These are phyloP conservation scores for Lissonota sp. DNA, from an alignment of 2,888 invertebrate species.

Conservation along the genomic window DNA sequence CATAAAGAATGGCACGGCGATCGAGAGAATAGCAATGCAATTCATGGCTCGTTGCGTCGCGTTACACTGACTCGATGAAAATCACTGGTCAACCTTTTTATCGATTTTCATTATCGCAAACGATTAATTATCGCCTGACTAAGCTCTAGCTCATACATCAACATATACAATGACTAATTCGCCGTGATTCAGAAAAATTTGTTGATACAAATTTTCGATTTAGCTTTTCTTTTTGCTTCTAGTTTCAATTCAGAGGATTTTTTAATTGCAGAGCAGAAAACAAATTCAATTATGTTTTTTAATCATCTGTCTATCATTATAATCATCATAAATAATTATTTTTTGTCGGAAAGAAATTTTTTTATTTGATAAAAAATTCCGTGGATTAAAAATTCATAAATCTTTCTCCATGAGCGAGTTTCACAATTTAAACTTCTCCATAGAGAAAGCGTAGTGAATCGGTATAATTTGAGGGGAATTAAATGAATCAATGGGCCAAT, in stretches of 20 bases:
- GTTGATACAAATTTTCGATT: not conserved
- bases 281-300: too few species aligned
- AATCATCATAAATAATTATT: too few species aligned
- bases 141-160: slow-evolving; percentile 15
- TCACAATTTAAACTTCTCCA: too few species aligned
- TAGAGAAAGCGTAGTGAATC: too few species aligned
- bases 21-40: slow-evolving; percentile 9
- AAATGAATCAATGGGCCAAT: too few species aligned
- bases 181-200: slow-evolving; percentile 10
- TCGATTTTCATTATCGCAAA: slow-evolving; percentile 42
- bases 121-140: slow-evolving; percentile 36
- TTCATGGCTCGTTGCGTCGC: slow-evolving; percentile 34
- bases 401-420: too few species aligned
- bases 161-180: slow-evolving; percentile 42
- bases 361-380: too few species aligned
- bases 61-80: slow-evolving; percentile 26
- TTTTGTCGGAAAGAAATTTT: too few species aligned
- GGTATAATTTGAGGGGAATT: too few species aligned
- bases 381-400: too few species aligned
- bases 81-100: slow-evolving; percentile 46
- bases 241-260: not conserved
- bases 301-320: too few species aligned
- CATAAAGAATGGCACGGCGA: slow-evolving; percentile 22
- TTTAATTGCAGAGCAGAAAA: not conserved
- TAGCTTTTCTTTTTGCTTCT: not conserved